phyloP scores from a whole-genome alignment of 2,113 vertebrate genomes.

The Neotragus pygmaeus region DNA sequence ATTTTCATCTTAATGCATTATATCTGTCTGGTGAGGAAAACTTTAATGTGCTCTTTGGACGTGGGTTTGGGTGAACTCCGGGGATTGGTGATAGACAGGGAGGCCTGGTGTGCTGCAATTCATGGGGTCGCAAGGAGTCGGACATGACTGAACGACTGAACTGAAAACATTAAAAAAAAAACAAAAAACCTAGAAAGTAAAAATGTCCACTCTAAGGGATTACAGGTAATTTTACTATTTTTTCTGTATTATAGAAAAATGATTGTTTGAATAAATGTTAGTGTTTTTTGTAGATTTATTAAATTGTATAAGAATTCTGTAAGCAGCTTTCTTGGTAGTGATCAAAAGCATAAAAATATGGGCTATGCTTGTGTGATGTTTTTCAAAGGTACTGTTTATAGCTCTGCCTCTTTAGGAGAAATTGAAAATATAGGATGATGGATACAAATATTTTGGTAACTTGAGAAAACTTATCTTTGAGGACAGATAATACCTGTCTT shows the following conservation, averaged over 20 bases:
- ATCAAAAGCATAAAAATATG: conserved; percentile 2
- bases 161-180: not conserved
- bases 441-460: not conserved
- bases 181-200: conserved; percentile 20
- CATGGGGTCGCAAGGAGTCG: not conserved
- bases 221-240: conserved; percentile 42
- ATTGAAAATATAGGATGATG: not conserved
- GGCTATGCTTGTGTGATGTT: not conserved
- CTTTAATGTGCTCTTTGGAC: not conserved
- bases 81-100: not conserved
- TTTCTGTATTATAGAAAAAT: conserved; percentile 35
- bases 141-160: accelerated
- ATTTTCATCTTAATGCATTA: conserved; percentile 65
- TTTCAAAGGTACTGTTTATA: not conserved
- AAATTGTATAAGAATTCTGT: conserved; percentile 22
- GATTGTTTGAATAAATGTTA: conserved; percentile 55
- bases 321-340: not conserved
- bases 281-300: not conserved
- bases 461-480: not conserved
- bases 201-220: conserved; percentile 49
- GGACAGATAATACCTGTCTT: not conserved
- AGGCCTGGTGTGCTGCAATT: not conserved
- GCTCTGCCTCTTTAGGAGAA: not conserved
- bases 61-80: not conserved
- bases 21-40: conserved; percentile 39